These are phyloP conservation scores for Petrolisthes manimaculis DNA, from an alignment of 2,888 invertebrate genomes.

Conservation along the genomic window DNA sequence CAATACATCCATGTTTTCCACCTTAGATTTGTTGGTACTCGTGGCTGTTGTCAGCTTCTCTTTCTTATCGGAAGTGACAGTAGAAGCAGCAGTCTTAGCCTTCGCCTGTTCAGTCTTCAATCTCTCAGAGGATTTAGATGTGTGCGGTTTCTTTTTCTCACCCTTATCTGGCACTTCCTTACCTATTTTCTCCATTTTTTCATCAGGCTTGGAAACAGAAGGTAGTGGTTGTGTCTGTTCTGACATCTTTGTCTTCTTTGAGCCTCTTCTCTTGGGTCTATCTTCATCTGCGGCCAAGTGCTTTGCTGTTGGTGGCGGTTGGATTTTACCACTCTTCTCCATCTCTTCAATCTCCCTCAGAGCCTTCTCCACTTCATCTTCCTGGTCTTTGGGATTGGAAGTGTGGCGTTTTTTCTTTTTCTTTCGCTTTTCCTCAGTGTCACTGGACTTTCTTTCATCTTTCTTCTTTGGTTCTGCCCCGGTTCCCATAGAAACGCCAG, in stretches of 20 bases:
- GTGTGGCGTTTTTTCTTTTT: slow-evolving; percentile 59
- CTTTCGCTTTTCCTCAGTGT: slow-evolving; percentile 56
- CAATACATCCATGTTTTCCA: not conserved
- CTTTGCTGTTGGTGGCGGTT: slow-evolving; percentile 38
- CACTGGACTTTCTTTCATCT: slow-evolving; percentile 7
- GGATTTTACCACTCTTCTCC: slow-evolving; percentile 63
- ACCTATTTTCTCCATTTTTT: not conserved
- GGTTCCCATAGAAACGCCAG: not conserved
- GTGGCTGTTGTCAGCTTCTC: not conserved
- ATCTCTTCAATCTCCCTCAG: slow-evolving; percentile 64
- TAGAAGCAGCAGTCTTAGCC: not conserved
- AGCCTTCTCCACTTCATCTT: slow-evolving; percentile 65
- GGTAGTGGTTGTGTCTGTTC: not conserved
- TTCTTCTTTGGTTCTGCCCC: slow-evolving; percentile 10
- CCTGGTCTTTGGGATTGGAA: slow-evolving; percentile 51
- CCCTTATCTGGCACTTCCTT: not conserved
- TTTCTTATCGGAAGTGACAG: not conserved
- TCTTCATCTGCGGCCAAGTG: slow-evolving; percentile 33
- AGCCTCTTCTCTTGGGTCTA: slow-evolving; percentile 45
- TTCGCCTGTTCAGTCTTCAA: not conserved
- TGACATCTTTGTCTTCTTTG: slow-evolving; percentile 36
- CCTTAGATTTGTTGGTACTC: not conserved
- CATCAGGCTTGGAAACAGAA: slow-evolving; percentile 7
- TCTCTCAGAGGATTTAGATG: not conserved
- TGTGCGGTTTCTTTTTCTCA: slow-evolving; percentile 23